Base-by-base conservation (phyloP, 1,140 invertebrate species). In the Zaprionus inermis region DNA sequence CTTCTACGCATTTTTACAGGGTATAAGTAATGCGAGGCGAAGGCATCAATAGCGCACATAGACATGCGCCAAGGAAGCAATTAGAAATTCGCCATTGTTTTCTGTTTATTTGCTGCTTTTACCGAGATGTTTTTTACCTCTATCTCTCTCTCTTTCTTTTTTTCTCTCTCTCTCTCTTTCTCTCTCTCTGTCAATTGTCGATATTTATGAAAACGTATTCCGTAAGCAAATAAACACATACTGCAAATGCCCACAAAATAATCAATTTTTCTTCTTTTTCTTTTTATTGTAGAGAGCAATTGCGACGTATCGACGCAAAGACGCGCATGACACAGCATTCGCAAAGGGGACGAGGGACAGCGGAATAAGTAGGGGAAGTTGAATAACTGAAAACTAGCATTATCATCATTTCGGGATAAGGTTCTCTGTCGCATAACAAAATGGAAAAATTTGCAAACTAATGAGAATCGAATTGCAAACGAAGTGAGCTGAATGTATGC, bases 31-130 rank as follows among this genome's bases (percentile, higher is more conserved):
- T 46, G 36, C 28, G n/a, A 73, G 59, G 28, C 41, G 5, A 69
- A 49, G 32, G 34, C 59, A 54, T 68, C 1, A 2, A 28, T 28
- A 28, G 24, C 30, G 28, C 49, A 56, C 30, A 54, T 70, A 74
- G 36, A 69, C 66, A 74, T 61, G 64, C 72, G 72, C 65, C 66
- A 70, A 70, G 72, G 56, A 72, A 72, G 70, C 65, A 73, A 68
- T 69, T 74, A 69, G 72, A 69, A 57, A 69, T 65, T 75, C 30
- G 56, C 72, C 34, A 71, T 58, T 59, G 66, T 74, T 69, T 74
- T 69, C 41, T 44, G 30, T 60, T 69, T 57, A 49, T 18, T 30
- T 69, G 18, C 49, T 49, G 44, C 44, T 49, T 49, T 49, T 49
- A 18, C 18, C 44, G 18, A 49, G 44, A 18, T 49, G 44, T 49